phyloP scores from a whole-genome alignment of 2,888 invertebrate species.

The Clusia tigrina region DNA sequence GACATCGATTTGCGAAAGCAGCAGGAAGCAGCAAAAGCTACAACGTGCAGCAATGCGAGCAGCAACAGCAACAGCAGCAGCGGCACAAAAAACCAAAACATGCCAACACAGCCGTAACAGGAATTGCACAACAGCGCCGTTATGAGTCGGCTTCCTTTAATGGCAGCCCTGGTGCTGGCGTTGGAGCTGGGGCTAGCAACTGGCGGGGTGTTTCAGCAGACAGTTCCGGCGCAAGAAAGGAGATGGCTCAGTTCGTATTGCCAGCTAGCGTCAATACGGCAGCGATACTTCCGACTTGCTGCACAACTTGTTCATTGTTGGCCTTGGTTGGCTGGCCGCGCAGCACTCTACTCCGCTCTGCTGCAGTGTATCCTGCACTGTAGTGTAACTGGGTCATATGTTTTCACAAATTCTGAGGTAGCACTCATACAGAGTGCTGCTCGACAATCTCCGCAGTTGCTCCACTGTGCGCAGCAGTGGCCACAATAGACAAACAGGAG shows the following conservation, averaged over 20 bases:
- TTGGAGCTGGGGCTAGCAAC: neutral
- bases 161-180: no score
- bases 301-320: neutral
- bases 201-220: neutral
- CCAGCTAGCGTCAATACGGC: conserved; percentile 23
- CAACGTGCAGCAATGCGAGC: no score
- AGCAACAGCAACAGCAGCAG: neutral
- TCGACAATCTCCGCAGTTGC: neutral
- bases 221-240: neutral
- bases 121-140: conserved; percentile 27
- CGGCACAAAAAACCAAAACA: neutral
- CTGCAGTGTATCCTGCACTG: neutral
- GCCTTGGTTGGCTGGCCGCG: neutral
- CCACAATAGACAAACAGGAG: neutral
- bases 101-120: conserved; percentile 7
- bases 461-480: no score
- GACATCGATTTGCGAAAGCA: neutral
- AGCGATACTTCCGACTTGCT: conserved; percentile 31
- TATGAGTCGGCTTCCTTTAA: conserved; percentile 23
- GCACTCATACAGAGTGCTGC: neutral
- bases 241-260: neutral
- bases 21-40: no score
- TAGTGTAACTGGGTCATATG: neutral
- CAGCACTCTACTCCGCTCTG: neutral
- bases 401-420: neutral